Conservation (phyloP, 2,888 invertebrate species). For the Nephrocerus scutellatus region DNA sequence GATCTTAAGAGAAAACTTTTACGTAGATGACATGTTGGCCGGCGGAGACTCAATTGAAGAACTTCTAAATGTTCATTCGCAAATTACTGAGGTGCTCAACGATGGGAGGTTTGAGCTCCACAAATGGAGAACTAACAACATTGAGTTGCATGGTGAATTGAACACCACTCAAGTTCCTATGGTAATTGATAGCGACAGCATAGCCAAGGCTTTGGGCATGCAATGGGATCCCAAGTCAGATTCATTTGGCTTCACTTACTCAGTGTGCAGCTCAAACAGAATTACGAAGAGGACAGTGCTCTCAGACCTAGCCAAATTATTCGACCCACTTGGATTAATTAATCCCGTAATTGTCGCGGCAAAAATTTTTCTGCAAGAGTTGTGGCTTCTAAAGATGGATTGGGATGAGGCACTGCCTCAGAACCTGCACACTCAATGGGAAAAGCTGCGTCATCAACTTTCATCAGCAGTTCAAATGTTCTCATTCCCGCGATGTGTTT, state of each 20-base stretch:
- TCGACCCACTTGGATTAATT: slow-evolving; percentile 15
- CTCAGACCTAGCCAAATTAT: slow-evolving; percentile 17
- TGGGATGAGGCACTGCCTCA: slow-evolving; percentile 16
- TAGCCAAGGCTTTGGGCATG: slow-evolving; percentile 17
- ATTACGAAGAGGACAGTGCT: slow-evolving; percentile 16
- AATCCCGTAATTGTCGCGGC: slow-evolving; percentile 12
- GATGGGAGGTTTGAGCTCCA: slow-evolving; percentile 17
- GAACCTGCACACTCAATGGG: neutral
- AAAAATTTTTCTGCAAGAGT: slow-evolving; percentile 17
- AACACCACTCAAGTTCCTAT: slow-evolving; percentile 6
- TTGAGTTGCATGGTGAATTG: slow-evolving; percentile 5
- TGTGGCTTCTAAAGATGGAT: slow-evolving; percentile 13
- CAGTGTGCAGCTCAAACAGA: neutral
- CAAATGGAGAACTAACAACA: slow-evolving; percentile 19
- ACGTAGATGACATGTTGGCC: slow-evolving; percentile 23
- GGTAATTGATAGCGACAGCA: slow-evolving; percentile 11
- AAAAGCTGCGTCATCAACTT: no score
- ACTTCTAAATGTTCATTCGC: slow-evolving; percentile 11
- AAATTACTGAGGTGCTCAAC: slow-evolving; percentile 13
- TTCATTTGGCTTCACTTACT: slow-evolving; percentile 9
- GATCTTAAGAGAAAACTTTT: slow-evolving; percentile 19
- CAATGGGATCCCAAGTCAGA: slow-evolving; percentile 14
- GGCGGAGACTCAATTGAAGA: slow-evolving; percentile 15
- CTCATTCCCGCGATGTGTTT: no score
- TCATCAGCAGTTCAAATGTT: no score